These are phyloP conservation scores for Lutjanus campechanus DNA, from an alignment of 2,797 vertebrate genomes.

Conservation along the genomic window DNA sequence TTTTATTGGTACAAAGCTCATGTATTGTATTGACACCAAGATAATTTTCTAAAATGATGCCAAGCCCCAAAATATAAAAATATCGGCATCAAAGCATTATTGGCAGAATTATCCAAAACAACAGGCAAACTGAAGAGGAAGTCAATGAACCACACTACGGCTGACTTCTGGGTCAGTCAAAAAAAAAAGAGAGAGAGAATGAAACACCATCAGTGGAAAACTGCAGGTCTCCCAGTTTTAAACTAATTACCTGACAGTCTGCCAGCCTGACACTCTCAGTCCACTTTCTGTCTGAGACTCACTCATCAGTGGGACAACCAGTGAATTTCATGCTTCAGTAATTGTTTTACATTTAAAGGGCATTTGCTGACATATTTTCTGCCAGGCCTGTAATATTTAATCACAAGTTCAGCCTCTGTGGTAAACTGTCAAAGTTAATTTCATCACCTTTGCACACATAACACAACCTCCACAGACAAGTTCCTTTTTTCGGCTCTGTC, in stretches of 20 bases:
- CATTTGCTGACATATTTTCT: conserved; percentile 33
- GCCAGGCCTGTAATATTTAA: conserved; percentile 38
- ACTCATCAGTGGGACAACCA: conserved; percentile 1
- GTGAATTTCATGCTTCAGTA: conserved; percentile 48
- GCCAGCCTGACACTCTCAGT: background rate
- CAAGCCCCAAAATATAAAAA: background rate
- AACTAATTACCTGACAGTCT: conserved; percentile 24
- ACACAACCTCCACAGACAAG: background rate
- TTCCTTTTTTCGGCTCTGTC: conserved; percentile 1
- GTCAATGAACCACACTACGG: background rate
- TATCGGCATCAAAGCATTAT: background rate
- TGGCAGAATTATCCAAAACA: background rate
- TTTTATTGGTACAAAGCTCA: background rate
- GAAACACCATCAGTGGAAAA: background rate
- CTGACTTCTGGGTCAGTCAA: background rate
- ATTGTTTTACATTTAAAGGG: conserved; percentile 47
- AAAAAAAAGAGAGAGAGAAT: background rate
- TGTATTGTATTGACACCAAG: background rate
- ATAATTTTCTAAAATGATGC: background rate
- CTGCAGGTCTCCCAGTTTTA: conserved; percentile 13
- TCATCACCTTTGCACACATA: conserved; percentile 14
- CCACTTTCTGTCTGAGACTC: conserved; percentile 8
- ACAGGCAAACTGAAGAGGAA: background rate
- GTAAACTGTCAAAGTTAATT: conserved; percentile 23
- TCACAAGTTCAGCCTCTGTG: conserved; percentile 26